These are phyloP conservation scores for Bombus impatiens DNA, from an alignment of 1,140 invertebrate species.

Conservation along the genomic window DNA sequence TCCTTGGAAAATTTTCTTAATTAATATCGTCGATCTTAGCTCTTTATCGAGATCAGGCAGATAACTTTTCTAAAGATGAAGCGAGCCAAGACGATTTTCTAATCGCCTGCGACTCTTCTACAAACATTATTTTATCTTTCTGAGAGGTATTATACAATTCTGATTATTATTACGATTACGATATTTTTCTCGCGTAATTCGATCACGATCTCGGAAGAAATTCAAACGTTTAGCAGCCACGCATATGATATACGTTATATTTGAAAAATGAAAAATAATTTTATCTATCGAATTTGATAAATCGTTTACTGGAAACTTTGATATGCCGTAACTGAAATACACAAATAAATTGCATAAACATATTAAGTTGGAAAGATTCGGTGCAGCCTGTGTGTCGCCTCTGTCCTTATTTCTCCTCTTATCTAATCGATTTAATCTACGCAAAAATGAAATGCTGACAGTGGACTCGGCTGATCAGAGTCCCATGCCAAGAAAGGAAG, in stretches of 20 bases:
- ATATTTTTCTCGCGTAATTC: no score
- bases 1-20: neutral
- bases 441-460: conserved; percentile 52
- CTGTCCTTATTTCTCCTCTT: conserved; percentile 24
- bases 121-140: neutral
- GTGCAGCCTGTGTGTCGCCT: neutral
- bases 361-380: neutral
- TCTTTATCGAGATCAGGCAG: neutral
- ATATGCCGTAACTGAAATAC: neutral
- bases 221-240: no score
- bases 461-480: conserved; percentile 39
- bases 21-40: neutral
- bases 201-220: no score
- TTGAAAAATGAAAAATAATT: no score
- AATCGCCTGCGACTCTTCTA: neutral
- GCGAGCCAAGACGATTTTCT: neutral
- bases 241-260: no score
- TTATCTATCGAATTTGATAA: no score
- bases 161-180: neutral
- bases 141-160: neutral
- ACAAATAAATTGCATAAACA: neutral
- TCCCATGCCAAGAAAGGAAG: conserved; percentile 68
- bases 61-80: neutral
- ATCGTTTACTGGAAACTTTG: neutral
- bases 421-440: conserved; percentile 63